Percentiles rank a stretch among this genome's conserved stretches.
Evolutionary conservation across 2,113 vertebrate species (phyloP).

Genomic region (Melierax canorus): DNA sequence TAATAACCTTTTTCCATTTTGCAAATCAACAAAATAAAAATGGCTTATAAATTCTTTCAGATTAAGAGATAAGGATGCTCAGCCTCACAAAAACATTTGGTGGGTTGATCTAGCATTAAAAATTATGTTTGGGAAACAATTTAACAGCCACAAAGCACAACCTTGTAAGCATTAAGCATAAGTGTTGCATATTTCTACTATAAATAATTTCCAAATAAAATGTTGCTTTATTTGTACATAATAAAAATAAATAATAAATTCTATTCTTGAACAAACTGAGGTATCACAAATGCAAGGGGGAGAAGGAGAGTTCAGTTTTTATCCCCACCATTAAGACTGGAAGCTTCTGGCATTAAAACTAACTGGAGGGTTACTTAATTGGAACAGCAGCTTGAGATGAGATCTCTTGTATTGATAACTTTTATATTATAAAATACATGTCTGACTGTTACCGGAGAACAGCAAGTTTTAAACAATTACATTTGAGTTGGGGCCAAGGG

Average conservation of each 20-base stretch:
- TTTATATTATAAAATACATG: neutral
- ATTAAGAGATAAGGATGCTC: neutral
- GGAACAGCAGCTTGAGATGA: neutral
- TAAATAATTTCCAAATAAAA: slow-evolving; percentile 31
- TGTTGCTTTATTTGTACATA: neutral
- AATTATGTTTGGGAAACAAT: slow-evolving; percentile 19
- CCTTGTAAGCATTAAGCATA: slow-evolving; percentile 11
- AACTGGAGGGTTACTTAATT: neutral
- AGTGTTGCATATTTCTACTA: slow-evolving; percentile 6
- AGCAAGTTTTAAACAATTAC: neutral
- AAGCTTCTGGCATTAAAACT: neutral
- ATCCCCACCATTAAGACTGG: neutral
- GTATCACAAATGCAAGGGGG: neutral
- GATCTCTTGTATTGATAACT: neutral
- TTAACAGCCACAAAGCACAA: slow-evolving; percentile 3
- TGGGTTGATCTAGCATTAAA: neutral
- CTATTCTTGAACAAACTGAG: neutral
- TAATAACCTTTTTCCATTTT: slow-evolving; percentile 15
- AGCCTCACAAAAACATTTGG: slow-evolving; percentile 48
- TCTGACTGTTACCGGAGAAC: neutral
- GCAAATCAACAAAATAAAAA: slow-evolving; percentile 28
- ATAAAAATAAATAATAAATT: neutral
- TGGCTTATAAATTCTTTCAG: neutral
- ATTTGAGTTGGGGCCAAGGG: neutral
- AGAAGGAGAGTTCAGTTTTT: neutral